Conservation (phyloP, 2,113 vertebrate species). For the Cisticola juncidis region DNA sequence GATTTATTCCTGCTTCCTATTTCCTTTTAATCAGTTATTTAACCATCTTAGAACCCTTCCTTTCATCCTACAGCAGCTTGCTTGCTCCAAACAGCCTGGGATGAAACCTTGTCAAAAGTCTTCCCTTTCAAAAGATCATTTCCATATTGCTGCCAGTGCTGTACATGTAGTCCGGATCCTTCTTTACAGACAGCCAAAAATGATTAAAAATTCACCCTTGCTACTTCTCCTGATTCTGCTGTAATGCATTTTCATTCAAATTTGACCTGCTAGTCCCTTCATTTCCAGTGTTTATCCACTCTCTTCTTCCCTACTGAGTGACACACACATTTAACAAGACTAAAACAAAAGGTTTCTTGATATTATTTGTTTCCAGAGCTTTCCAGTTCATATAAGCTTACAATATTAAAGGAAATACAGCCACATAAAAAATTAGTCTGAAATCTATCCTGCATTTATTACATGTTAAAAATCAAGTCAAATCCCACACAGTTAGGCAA, state of each 20-base stretch:
- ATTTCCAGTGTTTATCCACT: not conserved
- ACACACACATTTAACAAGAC: not conserved
- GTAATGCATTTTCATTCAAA: not conserved
- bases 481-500: not conserved
- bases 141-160: not conserved
- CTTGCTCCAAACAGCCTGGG: not conserved
- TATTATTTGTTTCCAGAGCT: not conserved
- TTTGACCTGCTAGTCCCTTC: not conserved
- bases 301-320: not conserved
- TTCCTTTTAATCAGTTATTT: not conserved
- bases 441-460: slow-evolving; percentile 2
- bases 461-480: not conserved
- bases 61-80: not conserved
- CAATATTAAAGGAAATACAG: not conserved
- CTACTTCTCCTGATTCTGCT: not conserved
- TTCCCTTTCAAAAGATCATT: not conserved
- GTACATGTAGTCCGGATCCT: not conserved
- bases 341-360: not conserved
- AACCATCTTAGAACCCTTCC: not conserved
- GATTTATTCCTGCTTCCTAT: not conserved
- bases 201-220: not conserved
- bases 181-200: not conserved
- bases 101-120: not conserved
- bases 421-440: not conserved
- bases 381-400: not conserved